Conservation (phyloP, 2,888 invertebrate genomes). For the Megamerina dolium region DNA sequence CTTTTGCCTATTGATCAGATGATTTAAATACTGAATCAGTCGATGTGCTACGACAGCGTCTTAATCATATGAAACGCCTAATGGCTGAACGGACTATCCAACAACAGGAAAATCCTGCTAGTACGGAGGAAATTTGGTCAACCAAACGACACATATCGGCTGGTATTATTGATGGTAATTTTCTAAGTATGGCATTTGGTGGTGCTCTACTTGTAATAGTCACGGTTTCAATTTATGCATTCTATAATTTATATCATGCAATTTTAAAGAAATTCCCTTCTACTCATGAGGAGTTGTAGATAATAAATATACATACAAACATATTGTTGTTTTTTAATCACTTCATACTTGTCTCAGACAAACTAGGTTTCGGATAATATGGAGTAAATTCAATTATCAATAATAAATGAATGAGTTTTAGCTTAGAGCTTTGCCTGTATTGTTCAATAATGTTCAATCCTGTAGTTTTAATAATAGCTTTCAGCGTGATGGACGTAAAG, state of each 20-base stretch:
- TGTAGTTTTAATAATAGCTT: no score
- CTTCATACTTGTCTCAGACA: no score
- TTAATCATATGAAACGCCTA: conserved; percentile 73
- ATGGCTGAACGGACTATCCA: conserved; percentile 65
- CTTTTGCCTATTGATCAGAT: no score
- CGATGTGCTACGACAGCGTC: conserved; percentile 69
- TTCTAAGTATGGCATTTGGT: conserved; percentile 76
- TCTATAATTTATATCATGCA: conserved; percentile 74
- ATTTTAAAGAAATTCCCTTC: conserved; percentile 79
- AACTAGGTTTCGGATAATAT: no score
- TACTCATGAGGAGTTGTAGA: conserved; percentile 73
- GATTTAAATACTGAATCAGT: conserved; percentile 61
- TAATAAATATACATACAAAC: no score
- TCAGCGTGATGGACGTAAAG: no score
- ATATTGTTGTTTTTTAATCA: no score
- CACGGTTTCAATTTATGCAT: conserved; percentile 77
- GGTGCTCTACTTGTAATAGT: conserved; percentile 71
- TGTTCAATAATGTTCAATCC: no score
- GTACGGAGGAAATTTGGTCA: conserved; percentile 46
- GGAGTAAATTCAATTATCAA: no score
- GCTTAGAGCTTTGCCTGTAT: no score
- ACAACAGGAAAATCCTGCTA: conserved; percentile 45
- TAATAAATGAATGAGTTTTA: no score
- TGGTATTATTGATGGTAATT: conserved; percentile 71
- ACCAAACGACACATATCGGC: conserved; percentile 44